Percentiles rank a stretch among this genome's conserved stretches.
Conservation (phyloP, 2,797 vertebrate genomes). For the Acomys russatus region DNA sequence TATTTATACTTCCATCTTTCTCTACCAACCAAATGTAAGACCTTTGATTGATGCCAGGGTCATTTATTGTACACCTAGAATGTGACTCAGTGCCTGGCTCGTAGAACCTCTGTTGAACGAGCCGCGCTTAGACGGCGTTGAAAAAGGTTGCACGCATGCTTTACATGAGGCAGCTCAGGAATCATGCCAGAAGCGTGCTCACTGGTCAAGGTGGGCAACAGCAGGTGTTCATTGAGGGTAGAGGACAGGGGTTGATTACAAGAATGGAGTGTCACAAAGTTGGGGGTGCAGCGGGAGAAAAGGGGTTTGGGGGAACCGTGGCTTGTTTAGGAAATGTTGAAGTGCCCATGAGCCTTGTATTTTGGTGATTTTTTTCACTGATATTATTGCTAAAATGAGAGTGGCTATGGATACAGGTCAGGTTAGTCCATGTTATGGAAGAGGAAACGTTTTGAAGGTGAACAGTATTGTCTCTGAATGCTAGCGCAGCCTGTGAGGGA, state of each 20-base stretch:
- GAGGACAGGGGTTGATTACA: not conserved
- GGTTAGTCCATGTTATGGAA: not conserved
- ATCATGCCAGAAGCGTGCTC: not conserved
- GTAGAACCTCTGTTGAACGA: not conserved
- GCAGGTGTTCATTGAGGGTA: not conserved
- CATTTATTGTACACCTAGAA: not conserved
- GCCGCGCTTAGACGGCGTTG: not conserved
- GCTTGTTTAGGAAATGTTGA: not conserved
- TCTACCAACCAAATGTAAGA: not conserved
- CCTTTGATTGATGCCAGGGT: not conserved
- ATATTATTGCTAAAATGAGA: not conserved
- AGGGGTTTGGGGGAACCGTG: not conserved
- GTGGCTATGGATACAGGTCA: not conserved
- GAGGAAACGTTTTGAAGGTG: not conserved
- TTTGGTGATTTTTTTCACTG: not conserved
- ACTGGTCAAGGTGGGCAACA: not conserved
- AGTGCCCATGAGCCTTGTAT: not conserved
- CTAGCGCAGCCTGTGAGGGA: not conserved
- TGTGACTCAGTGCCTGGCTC: not conserved
- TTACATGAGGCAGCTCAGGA: not conserved
- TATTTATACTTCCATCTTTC: not conserved
- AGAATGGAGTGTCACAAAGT: not conserved
- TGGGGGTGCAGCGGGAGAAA: too few relatives aligned
- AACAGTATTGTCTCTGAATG: not conserved
- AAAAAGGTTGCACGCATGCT: not conserved